Evolutionary conservation across 2,888 invertebrate species (phyloP).

Genomic region (Oxystoma pomonae): DNA sequence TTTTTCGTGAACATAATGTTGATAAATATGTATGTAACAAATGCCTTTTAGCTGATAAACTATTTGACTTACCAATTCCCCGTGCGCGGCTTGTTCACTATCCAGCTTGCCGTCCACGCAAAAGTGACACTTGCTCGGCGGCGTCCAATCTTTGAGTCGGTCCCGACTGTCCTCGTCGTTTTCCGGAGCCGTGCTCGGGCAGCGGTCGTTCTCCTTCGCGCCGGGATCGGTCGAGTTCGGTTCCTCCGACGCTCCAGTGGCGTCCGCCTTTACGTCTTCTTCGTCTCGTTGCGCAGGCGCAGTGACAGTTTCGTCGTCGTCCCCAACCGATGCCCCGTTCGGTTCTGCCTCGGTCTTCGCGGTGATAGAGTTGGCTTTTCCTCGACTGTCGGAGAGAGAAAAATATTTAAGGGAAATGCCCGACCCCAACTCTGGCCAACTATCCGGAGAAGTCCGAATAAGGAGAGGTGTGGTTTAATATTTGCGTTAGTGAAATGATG

Average conservation of each 20-base stretch:
- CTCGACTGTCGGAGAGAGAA: too few species aligned
- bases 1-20: too few species aligned
- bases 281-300: conserved; percentile 16
- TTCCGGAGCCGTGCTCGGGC: conserved; percentile 32
- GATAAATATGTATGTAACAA: too few species aligned
- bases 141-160: conserved; percentile 67
- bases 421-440: too few species aligned
- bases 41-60: too few species aligned
- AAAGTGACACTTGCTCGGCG: conserved; percentile 76
- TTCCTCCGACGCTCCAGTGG: conserved; percentile 7
- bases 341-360: neutral
- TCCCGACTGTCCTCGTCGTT: conserved; percentile 34
- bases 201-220: conserved; percentile 25
- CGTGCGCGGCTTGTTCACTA: conserved; percentile 52
- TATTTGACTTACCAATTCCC: conserved; percentile 52
- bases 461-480: too few species aligned
- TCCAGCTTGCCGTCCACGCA: conserved; percentile 71
- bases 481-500: too few species aligned
- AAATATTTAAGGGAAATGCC: too few species aligned
- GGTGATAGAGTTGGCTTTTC: conserved; percentile 10
- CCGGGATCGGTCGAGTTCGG: conserved; percentile 17
- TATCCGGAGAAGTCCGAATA: too few species aligned
- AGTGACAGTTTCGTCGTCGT: neutral
- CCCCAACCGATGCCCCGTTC: neutral
- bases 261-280: conserved; percentile 15